Percentiles rank a stretch among this genome's conserved stretches.
Evolutionary conservation across 2,797 vertebrate species (phyloP).

Genomic region (Melanotaenia trifasciata): DNA sequence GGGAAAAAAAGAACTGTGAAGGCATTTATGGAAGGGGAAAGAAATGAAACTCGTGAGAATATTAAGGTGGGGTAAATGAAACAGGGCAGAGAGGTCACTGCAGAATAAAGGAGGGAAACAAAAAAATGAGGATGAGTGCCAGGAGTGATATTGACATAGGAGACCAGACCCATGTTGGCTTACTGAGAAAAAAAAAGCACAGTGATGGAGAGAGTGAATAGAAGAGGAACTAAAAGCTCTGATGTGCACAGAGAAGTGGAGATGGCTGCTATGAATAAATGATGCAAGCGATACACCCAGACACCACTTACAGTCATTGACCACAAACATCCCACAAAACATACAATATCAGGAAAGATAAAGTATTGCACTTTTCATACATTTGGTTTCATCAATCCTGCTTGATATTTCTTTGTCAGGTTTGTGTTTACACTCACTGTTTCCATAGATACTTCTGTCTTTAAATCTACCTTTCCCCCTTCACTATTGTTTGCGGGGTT

Average conservation of each 20-base stretch:
- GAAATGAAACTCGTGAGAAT: constrained; percentile 18
- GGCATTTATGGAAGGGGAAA: constrained; percentile 11
- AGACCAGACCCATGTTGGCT: constrained; percentile 27
- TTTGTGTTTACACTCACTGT: constrained; percentile 16
- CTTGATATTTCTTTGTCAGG: constrained; percentile 22
- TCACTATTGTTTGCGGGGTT: constrained; percentile 58
- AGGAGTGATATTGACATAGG: constrained; percentile 29
- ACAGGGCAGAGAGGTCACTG: constrained; percentile 26
- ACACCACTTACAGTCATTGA: constrained; percentile 13
- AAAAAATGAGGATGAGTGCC: constrained; percentile 30
- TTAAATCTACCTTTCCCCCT: constrained; percentile 10
- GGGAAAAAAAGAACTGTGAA: background rate
- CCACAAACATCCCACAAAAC: constrained; percentile 21
- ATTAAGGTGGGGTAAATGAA: constrained; percentile 28
- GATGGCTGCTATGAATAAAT: constrained; percentile 68
- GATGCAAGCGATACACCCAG: constrained; percentile 42
- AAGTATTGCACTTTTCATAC: constrained; percentile 37
- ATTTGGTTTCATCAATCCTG: constrained; percentile 33
- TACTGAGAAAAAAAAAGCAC: constrained; percentile 3
- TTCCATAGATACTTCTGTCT: constrained; percentile 12
- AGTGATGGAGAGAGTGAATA: constrained; percentile 20
- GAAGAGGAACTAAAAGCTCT: constrained; percentile 50
- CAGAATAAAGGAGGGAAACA: constrained; percentile 21
- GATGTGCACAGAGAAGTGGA: constrained; percentile 32
- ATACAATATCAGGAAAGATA: constrained; percentile 17